Percentiles rank a stretch among this genome's conserved stretches.
Evolutionary conservation across 2,888 invertebrate genomes (phyloP).

Genomic region (Linyphia triangularis): DNA sequence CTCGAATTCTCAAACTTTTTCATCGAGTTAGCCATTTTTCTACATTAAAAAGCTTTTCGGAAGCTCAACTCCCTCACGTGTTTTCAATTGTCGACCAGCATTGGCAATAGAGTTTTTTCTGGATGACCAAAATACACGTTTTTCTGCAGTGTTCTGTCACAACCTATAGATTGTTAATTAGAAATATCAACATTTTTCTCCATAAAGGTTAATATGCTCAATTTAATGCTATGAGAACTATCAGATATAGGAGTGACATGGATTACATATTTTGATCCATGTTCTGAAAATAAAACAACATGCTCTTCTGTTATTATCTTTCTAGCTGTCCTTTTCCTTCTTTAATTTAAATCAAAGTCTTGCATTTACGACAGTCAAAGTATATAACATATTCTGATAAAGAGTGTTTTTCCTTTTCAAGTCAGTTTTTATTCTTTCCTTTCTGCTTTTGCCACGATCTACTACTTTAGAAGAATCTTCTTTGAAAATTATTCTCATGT

Average conservation of each 20-base stretch:
- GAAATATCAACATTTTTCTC: too few species aligned
- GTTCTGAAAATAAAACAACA: too few species aligned
- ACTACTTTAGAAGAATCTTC: too few species aligned
- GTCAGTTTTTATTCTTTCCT: not conserved
- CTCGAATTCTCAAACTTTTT: too few species aligned
- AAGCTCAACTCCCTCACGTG: not conserved
- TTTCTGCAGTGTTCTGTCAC: slow-evolving; percentile 37
- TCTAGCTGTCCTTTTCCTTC: too few species aligned
- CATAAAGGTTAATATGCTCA: too few species aligned
- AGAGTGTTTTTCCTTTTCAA: not conserved
- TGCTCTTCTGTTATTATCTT: too few species aligned
- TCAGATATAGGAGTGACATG: too few species aligned
- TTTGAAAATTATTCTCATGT: slow-evolving; percentile 4
- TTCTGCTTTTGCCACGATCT: not conserved
- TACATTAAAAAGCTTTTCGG: slow-evolving; percentile 15
- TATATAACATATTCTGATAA: not conserved
- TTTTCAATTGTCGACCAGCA: slow-evolving; percentile 53
- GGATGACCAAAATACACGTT: slow-evolving; percentile 73
- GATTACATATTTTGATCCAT: too few species aligned
- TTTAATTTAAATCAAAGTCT: too few species aligned
- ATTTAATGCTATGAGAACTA: too few species aligned
- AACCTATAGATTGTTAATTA: slow-evolving; percentile 1
- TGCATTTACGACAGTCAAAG: slow-evolving; percentile 2
- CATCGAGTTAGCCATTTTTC: not conserved
- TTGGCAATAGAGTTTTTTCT: slow-evolving; percentile 73